Evolutionary conservation across 1,140 invertebrate species (phyloP).

Genomic region (Antheraea pernyi): DNA sequence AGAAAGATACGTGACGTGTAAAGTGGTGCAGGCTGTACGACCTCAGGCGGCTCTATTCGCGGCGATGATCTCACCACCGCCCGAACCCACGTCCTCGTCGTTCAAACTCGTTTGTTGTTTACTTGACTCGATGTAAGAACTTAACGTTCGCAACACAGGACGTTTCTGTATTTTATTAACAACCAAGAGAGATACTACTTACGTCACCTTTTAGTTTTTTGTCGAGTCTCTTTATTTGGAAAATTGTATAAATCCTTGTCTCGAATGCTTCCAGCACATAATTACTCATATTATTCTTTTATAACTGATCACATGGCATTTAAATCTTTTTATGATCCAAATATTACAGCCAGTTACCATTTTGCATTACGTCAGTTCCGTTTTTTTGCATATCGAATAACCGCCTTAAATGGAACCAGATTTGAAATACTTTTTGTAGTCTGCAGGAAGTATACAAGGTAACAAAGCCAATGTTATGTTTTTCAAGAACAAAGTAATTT

Average conservation of each 20-base stretch:
- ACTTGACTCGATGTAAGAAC: slow-evolving; percentile 57
- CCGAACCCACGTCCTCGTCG: slow-evolving; percentile 70
- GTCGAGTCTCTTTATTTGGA: slow-evolving; percentile 1
- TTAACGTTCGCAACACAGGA: slow-evolving; percentile 54
- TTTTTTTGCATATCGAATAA: not conserved
- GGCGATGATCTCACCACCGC: slow-evolving; percentile 67
- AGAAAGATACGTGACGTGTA: slow-evolving; percentile 65
- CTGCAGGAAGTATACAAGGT: not conserved
- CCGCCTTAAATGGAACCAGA: not conserved
- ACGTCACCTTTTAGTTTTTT: slow-evolving; percentile 42
- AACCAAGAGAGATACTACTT: slow-evolving; percentile 35
- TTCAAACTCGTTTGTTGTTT: slow-evolving; percentile 75
- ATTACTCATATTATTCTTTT: not conserved
- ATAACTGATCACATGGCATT: not conserved
- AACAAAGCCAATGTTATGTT: slow-evolving; percentile 11
- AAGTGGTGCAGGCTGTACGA: slow-evolving; percentile 61
- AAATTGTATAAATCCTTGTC: not conserved
- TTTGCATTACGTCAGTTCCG: slow-evolving; percentile 1
- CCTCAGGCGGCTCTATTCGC: slow-evolving; percentile 59
- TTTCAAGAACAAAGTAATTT: slow-evolving; percentile 38
- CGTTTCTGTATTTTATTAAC: slow-evolving; percentile 30
- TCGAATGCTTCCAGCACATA: not conserved
- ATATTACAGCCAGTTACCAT: not conserved
- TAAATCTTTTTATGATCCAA: not conserved
- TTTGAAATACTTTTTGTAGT: slow-evolving; percentile 9